Percentiles rank a stretch among this genome's conserved stretches.
phyloP scores from a whole-genome alignment of 2,888 invertebrate species.

The Pogonocherus hispidulus region DNA sequence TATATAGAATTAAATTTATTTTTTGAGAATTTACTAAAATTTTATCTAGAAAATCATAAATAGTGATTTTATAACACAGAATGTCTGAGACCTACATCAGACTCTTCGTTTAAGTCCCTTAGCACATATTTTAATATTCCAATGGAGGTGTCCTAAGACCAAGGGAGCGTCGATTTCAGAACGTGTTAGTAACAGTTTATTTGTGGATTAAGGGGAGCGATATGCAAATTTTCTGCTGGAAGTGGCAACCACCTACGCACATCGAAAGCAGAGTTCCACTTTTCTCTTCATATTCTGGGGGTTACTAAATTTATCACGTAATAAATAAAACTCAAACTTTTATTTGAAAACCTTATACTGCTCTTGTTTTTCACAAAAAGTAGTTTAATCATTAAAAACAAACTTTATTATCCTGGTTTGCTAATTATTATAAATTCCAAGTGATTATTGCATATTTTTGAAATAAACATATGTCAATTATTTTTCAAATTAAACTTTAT shows the following conservation, averaged over 20 bases:
- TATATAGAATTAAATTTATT: too few species aligned
- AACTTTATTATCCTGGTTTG: too few species aligned
- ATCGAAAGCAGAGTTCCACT: neutral
- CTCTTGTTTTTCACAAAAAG: too few species aligned
- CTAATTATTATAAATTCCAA: too few species aligned
- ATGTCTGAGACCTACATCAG: neutral
- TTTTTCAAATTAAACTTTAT: too few species aligned
- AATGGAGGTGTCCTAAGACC: slow-evolving; percentile 3
- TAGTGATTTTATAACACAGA: neutral
- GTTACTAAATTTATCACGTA: neutral
- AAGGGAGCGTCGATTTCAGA: slow-evolving; percentile 48
- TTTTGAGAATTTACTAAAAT: too few species aligned
- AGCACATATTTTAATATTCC: slow-evolving; percentile 22
- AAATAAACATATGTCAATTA: too few species aligned
- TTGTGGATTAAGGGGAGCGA: slow-evolving; percentile 55
- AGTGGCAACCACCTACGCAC: slow-evolving; percentile 29
- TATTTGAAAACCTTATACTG: too few species aligned
- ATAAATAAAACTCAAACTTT: too few species aligned
- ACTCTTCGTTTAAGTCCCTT: neutral
- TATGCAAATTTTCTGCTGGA: slow-evolving; percentile 51
- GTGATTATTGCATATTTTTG: too few species aligned
- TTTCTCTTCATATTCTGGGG: neutral
- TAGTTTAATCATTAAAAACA: too few species aligned
- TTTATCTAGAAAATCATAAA: neutral
- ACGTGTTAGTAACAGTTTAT: slow-evolving; percentile 57